phyloP scores from a whole-genome alignment of 2,797 vertebrate species.

The Acomys russatus region DNA sequence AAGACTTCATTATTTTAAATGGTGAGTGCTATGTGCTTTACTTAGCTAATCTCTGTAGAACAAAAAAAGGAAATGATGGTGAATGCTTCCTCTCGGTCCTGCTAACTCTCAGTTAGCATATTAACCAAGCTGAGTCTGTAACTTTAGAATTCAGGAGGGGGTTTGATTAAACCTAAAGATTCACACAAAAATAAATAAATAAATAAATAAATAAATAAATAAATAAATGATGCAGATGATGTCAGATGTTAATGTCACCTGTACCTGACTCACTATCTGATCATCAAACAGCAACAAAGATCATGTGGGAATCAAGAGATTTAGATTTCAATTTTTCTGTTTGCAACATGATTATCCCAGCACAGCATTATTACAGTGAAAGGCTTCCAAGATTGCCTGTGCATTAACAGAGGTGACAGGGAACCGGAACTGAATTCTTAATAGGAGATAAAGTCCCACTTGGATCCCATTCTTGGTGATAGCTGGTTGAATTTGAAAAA shows the following conservation, averaged over 20 bases:
- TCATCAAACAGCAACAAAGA: conserved; percentile 56
- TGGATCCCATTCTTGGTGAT: conserved; percentile 51
- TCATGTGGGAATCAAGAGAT: conserved; percentile 75
- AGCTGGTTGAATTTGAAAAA: conserved; percentile 66
- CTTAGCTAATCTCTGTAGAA: not conserved
- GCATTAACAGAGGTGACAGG: not conserved
- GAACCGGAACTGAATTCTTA: conserved; percentile 44
- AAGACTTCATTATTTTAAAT: conserved; percentile 49
- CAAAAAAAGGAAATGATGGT: not conserved
- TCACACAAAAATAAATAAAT: not conserved
- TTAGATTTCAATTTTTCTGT: conserved; percentile 76
- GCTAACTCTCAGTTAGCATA: conserved; percentile 29
- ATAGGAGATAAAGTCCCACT: conserved; percentile 51
- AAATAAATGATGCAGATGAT: conserved; percentile 54
- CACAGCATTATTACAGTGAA: not conserved
- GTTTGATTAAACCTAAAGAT: conserved; percentile 43
- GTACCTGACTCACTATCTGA: conserved; percentile 21
- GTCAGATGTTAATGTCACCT: conserved; percentile 24
- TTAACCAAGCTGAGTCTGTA: not conserved
- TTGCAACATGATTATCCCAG: conserved; percentile 60
- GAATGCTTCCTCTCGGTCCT: not conserved
- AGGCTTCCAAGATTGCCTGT: not conserved
- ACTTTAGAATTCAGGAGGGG: conserved; percentile 43
- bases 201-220: not conserved
- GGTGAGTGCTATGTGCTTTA: conserved; percentile 12